Conservation (phyloP, 2,888 invertebrate genomes). For the Mystacides longicornis region DNA sequence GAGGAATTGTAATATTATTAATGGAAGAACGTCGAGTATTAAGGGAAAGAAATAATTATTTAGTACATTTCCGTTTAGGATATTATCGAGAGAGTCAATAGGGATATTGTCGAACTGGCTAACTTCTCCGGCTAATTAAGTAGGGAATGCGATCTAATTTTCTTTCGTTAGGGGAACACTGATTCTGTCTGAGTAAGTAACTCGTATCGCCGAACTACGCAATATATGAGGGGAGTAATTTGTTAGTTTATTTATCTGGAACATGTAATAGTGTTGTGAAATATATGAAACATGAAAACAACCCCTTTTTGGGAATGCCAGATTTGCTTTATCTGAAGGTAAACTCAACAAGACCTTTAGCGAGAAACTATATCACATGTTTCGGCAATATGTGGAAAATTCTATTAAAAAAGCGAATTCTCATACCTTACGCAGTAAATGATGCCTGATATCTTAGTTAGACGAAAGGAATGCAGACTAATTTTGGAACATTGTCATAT, state of each 20-base stretch:
- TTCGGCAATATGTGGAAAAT: no score
- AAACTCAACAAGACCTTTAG: no score
- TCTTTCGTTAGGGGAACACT: not conserved
- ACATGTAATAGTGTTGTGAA: not conserved
- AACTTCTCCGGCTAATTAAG: not conserved
- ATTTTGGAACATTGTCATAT: no score
- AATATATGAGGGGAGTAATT: not conserved
- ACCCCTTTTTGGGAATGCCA: no score
- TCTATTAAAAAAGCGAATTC: no score
- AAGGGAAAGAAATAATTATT: not conserved
- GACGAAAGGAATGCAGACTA: no score
- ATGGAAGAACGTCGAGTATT: not conserved
- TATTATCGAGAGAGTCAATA: not conserved
- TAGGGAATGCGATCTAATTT: no score
- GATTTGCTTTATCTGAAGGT: no score
- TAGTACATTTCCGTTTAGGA: not conserved
- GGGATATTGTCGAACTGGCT: not conserved
- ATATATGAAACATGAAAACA: not conserved
- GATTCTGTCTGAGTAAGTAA: not conserved
- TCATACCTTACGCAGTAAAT: no score
- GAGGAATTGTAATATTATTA: not conserved
- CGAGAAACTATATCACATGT: no score
- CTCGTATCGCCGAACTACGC: not conserved
- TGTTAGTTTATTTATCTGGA: not conserved
- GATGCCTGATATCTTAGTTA: no score